Base-by-base conservation (phyloP, 2,888 invertebrate species). In the Thyatira batis region DNA sequence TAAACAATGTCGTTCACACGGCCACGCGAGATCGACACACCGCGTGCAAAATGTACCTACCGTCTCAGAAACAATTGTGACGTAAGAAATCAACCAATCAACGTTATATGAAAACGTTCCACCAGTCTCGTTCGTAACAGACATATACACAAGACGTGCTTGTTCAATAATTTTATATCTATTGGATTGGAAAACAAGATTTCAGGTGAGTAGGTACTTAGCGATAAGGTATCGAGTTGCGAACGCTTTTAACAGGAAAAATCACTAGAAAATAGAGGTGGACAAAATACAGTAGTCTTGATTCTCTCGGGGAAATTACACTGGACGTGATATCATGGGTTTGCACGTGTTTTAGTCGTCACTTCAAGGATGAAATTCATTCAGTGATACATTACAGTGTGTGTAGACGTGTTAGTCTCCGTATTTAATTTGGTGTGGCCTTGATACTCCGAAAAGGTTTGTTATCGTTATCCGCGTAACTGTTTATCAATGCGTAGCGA, bases 401-500 rank as follows among this genome's bases (percentile, higher is more conserved):
- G 58, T 55, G 52, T 50, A 53, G 53, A 51, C 54, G 57, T 57
- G 53, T 50, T 57, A 39, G n/a, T 50, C 53, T 49, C 23, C 52
- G 51, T 50, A 49, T 61, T 56, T 49, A 53, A 49, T 55, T 57
- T 57, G 51, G 53, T 45, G 52, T 27, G 57, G 20, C 59, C 63
- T 61, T 61, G 58, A 63, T 48, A 53, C 20, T 43, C 1, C 46
- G 53, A 54, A 57, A 59, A 61, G 44, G 44, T 57, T 57, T 53
- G 48, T 28, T 39, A 39, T 39, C 39, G 8, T 39, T 39, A 13
- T 5, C 8, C 13, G 8, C 39, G n/a, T n/a, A n/a, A n/a, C n/a
- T n/a, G n/a, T n/a, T n/a, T n/a, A n/a, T n/a, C n/a, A n/a, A n/a
- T n/a, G 39, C 39, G 17, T 17, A 8, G 6, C 13, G 0, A 13